phyloP scores from a whole-genome alignment of 2,888 invertebrate species.

The Theristus sp. region DNA sequence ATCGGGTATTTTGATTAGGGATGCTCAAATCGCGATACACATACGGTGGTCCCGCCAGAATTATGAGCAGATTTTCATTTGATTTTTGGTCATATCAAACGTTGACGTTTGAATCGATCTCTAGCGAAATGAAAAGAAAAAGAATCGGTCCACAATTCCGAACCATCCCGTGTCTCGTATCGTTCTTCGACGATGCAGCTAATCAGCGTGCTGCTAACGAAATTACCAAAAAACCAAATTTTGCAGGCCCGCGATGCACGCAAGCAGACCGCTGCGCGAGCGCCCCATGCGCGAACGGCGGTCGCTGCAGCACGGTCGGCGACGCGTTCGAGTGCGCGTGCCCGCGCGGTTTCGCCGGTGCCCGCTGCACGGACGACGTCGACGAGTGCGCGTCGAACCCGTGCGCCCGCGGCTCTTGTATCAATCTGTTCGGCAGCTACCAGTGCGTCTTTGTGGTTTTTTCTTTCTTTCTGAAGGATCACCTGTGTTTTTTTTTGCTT shows the following conservation, averaged over 20 bases:
- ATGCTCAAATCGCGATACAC: no score
- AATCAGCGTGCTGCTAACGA: no score
- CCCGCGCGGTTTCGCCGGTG: slow-evolving; percentile 73
- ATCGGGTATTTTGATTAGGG: no score
- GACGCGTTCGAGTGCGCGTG: slow-evolving; percentile 83
- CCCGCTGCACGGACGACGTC: slow-evolving; percentile 77
- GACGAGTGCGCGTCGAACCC: slow-evolving; percentile 85
- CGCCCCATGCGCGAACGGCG: slow-evolving; percentile 73
- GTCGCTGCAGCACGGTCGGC: slow-evolving; percentile 68
- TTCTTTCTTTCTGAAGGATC: not conserved
- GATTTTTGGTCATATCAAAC: no score
- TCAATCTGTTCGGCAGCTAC: slow-evolving; percentile 81
- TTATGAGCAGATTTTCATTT: no score
- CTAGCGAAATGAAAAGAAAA: no score
- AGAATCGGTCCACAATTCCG: not conserved
- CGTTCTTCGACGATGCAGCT: no score
- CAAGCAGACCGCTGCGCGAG: slow-evolving; percentile 64
- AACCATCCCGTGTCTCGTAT: no score
- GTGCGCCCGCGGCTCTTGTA: slow-evolving; percentile 67
- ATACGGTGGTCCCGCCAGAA: no score
- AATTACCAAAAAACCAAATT: not conserved
- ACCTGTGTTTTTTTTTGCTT: no score
- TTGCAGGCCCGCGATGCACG: not conserved
- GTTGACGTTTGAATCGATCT: no score
- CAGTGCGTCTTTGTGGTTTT: slow-evolving; percentile 47